Evolutionary conservation across 2,113 vertebrate species (phyloP).

Genomic region (Carettochelys insculpta): DNA sequence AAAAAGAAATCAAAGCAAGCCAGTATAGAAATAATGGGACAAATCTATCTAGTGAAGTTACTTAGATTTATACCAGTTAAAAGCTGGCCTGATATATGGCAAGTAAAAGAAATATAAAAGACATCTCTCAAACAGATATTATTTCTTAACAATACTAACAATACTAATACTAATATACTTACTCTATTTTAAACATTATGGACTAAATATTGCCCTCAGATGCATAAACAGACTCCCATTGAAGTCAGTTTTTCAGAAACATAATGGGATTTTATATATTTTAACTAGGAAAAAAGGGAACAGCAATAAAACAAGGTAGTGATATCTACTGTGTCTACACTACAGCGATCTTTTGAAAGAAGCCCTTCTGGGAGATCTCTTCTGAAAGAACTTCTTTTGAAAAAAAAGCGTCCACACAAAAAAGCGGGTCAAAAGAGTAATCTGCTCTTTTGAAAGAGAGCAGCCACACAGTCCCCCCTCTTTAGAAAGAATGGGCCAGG

Average conservation of each 20-base stretch:
- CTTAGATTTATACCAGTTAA: neutral
- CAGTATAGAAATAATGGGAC: neutral
- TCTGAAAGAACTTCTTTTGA: too few relatives aligned
- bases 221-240: neutral
- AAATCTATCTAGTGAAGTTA: neutral
- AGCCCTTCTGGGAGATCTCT: too few relatives aligned
- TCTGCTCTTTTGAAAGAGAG: too few relatives aligned
- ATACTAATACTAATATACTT: neutral
- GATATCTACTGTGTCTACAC: accelerated
- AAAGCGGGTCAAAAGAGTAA: too few relatives aligned
- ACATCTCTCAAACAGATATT: neutral
- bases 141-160: neutral
- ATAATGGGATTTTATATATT: neutral
- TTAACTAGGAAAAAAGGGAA: neutral
- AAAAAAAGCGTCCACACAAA: too few relatives aligned
- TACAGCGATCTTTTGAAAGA: too few relatives aligned
- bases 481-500: too few relatives aligned
- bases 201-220: neutral
- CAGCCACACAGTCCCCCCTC: too few relatives aligned
- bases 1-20: neutral
- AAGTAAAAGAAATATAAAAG: neutral
- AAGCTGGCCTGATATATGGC: neutral
- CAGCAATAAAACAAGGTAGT: neutral
- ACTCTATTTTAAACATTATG: neutral
- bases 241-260: neutral